Conservation (phyloP, 2,113 vertebrate genomes). For the Diglossa brunneiventris region DNA sequence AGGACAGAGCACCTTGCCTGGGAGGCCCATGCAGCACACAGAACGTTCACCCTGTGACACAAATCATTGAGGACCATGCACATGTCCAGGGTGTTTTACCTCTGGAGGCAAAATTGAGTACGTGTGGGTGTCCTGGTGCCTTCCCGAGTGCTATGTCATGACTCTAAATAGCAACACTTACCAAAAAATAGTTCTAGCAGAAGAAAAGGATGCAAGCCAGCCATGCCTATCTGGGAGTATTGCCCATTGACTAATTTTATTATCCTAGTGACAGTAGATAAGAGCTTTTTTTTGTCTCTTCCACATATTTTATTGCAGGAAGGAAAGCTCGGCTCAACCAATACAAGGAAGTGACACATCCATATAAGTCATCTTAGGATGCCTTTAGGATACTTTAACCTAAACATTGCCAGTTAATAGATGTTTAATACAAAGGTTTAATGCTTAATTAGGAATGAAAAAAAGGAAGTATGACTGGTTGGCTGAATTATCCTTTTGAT, state of each 20-base stretch:
- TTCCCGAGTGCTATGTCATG: background rate
- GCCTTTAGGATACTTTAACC: conserved; percentile 33
- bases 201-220: conserved; percentile 42
- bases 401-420: conserved; percentile 48
- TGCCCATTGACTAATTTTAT: conserved; percentile 47
- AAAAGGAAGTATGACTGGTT: background rate
- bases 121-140: background rate
- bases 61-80: background rate
- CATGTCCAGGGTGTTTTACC: background rate
- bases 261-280: conserved; percentile 54
- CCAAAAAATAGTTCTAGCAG: conserved; percentile 18
- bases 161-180: conserved; percentile 44
- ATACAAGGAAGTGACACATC: conserved; percentile 62
- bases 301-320: conserved; percentile 65
- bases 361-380: conserved; percentile 57
- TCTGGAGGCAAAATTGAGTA: background rate
- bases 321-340: conserved; percentile 26
- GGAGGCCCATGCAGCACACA: background rate
- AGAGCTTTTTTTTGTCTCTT: conserved; percentile 10
- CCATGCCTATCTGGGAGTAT: conserved; percentile 21
- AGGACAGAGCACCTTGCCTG: background rate
- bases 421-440: conserved; percentile 27
- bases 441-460: conserved; percentile 16
- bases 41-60: accelerated
- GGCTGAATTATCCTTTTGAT: background rate